Evolutionary conservation across 2,888 invertebrate species (phyloP).

Genomic region (Synergus itoensis): DNA sequence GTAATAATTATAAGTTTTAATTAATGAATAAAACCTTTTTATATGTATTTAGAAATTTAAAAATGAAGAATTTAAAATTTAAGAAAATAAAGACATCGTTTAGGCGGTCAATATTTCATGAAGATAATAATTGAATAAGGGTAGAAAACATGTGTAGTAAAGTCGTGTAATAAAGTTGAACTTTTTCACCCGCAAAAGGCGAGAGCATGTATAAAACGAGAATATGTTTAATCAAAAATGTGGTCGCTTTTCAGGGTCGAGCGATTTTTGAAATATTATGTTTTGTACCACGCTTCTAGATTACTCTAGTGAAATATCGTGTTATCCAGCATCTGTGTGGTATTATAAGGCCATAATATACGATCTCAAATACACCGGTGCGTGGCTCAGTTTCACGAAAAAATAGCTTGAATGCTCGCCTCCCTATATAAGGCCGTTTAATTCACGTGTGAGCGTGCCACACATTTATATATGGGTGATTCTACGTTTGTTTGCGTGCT

Average conservation of each 20-base stretch:
- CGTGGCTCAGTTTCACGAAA: constrained; percentile 17
- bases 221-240: constrained; percentile 7
- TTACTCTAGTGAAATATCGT: constrained; percentile 2
- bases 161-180: background rate
- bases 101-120: background rate
- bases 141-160: background rate
- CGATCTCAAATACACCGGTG: constrained; percentile 7
- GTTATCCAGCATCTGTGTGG: constrained; percentile 1
- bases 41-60: no score
- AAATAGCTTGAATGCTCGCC: background rate
- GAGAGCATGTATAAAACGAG: background rate
- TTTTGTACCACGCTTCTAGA: constrained; percentile 1
- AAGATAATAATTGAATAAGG: background rate
- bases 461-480: background rate
- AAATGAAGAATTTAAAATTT: no score
- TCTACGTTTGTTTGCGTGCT: background rate
- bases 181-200: background rate
- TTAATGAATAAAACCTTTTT: no score
- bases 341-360: constrained; percentile 29
- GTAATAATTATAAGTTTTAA: no score
- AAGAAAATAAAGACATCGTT: background rate
- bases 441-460: constrained; percentile 4
- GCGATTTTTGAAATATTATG: background rate
- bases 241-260: background rate
- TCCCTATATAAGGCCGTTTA: constrained; percentile 27